Conservation (phyloP, 2,113 vertebrate species). For the Nibea albiflora region DNA sequence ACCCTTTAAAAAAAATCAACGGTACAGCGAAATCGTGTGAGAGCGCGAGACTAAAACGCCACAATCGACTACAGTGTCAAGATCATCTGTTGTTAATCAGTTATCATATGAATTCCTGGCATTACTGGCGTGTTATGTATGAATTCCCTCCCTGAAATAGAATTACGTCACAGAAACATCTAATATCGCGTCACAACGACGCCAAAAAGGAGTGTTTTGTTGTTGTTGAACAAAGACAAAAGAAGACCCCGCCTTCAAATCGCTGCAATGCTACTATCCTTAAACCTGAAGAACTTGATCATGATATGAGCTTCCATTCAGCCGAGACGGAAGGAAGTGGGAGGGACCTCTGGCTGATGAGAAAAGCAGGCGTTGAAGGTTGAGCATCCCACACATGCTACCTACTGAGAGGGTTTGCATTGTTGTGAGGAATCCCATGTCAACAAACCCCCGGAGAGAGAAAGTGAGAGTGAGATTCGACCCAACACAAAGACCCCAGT, state of each 20-base stretch:
- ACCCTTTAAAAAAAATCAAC: no score
- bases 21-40: background rate
- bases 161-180: background rate
- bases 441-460: constrained; percentile 62
- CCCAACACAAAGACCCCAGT: constrained; percentile 80
- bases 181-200: background rate
- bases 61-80: background rate
- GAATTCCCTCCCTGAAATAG: background rate
- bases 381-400: constrained; percentile 13
- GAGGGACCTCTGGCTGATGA: background rate
- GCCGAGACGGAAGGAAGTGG: background rate
- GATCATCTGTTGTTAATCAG: background rate
- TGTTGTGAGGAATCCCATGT: constrained; percentile 76
- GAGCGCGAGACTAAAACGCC: background rate
- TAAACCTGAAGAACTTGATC: constrained; percentile 67
- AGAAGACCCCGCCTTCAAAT: background rate
- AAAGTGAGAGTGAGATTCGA: constrained; percentile 27
- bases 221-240: background rate
- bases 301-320: background rate
- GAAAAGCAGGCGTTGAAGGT: background rate
- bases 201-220: background rate
- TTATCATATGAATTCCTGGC: background rate
- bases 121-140: rapidly evolving
- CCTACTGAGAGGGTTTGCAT: constrained; percentile 53
- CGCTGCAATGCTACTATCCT: background rate